These are phyloP conservation scores for Amphiprion percula DNA, from an alignment of 2,113 vertebrate species.

Conservation along the genomic window DNA sequence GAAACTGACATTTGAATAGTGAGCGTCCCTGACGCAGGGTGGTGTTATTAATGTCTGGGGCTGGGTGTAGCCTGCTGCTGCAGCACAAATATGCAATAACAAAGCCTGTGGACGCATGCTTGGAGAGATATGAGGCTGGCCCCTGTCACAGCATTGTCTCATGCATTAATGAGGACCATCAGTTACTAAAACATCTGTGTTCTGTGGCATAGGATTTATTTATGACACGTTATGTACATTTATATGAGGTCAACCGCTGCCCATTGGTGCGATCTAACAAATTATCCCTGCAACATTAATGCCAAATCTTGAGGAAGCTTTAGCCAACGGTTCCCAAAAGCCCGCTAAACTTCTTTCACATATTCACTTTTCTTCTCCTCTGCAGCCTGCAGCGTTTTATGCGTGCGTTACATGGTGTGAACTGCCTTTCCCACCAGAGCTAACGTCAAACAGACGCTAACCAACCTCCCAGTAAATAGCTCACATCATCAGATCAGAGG, in stretches of 20 bases:
- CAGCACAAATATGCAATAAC: slow-evolving; percentile 78
- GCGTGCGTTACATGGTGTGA: slow-evolving; percentile 66
- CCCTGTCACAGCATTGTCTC: slow-evolving; percentile 58
- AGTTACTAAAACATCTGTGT: slow-evolving; percentile 24
- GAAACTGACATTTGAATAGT: slow-evolving; percentile 40
- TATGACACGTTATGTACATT: slow-evolving; percentile 25
- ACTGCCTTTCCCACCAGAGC: slow-evolving; percentile 79
- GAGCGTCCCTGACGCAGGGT: slow-evolving; percentile 59
- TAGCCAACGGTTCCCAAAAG: slow-evolving; percentile 67
- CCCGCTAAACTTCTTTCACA: slow-evolving; percentile 44
- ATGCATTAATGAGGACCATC: slow-evolving; percentile 31
- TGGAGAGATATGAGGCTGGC: slow-evolving; percentile 52
- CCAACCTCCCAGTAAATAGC: slow-evolving; percentile 70
- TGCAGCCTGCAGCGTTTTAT: slow-evolving; percentile 67
- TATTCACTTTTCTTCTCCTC: slow-evolving; percentile 34
- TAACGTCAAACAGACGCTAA: slow-evolving; percentile 80
- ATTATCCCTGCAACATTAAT: slow-evolving; percentile 15
- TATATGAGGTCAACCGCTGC: slow-evolving; percentile 30
- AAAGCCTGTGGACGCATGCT: slow-evolving; percentile 63
- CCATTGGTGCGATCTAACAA: slow-evolving; percentile 13
- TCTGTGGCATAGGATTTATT: slow-evolving; percentile 44
- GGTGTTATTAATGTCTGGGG: slow-evolving; percentile 67
- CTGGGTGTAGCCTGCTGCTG: slow-evolving; percentile 74
- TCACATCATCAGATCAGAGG: slow-evolving; percentile 71
- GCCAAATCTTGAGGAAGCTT: slow-evolving; percentile 42